phyloP scores from a whole-genome alignment of 2,888 invertebrate species.

The Cryptops parisi region DNA sequence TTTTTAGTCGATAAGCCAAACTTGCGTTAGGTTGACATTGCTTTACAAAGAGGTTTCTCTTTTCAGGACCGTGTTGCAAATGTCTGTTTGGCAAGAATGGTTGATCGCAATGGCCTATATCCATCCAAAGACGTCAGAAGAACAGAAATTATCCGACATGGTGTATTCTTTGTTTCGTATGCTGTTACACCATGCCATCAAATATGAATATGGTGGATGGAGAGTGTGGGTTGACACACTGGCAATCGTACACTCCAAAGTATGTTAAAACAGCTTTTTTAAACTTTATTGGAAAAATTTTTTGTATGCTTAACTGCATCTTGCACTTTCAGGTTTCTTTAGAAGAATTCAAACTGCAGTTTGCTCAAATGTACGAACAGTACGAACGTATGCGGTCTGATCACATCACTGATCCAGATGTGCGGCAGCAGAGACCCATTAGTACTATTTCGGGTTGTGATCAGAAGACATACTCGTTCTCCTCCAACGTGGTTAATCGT shows the following conservation, averaged over 20 bases:
- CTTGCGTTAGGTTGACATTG: too few relatives aligned
- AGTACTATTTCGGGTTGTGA: slow-evolving; percentile 76
- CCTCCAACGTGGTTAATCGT: background rate
- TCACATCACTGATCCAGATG: slow-evolving; percentile 87
- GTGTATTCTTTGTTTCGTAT: slow-evolving; percentile 95
- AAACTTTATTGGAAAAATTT: slow-evolving; percentile 13
- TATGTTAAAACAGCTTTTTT: too few relatives aligned
- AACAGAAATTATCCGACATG: slow-evolving; percentile 94
- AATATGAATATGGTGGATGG: slow-evolving; percentile 99
- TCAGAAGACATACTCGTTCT: background rate
- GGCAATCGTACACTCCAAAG: slow-evolving; percentile 98
- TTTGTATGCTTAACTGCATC: background rate
- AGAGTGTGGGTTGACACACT: slow-evolving; percentile 99
- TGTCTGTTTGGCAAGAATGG: slow-evolving; percentile 99
- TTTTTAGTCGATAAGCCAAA: too few relatives aligned
- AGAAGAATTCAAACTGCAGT: slow-evolving; percentile 94
- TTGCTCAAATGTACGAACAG: slow-evolving; percentile 93
- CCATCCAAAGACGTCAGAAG: slow-evolving; percentile 86
- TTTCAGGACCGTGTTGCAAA: slow-evolving; percentile 77
- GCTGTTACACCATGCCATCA: slow-evolving; percentile 96
- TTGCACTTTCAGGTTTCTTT: slow-evolving; percentile 62
- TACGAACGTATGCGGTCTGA: slow-evolving; percentile 87
- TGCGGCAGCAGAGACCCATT: slow-evolving; percentile 80
- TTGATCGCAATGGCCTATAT: slow-evolving; percentile 96
- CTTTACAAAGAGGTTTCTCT: too few relatives aligned